Conservation (phyloP, 2,797 vertebrate species). For the Hyperoplus immaculatus region DNA sequence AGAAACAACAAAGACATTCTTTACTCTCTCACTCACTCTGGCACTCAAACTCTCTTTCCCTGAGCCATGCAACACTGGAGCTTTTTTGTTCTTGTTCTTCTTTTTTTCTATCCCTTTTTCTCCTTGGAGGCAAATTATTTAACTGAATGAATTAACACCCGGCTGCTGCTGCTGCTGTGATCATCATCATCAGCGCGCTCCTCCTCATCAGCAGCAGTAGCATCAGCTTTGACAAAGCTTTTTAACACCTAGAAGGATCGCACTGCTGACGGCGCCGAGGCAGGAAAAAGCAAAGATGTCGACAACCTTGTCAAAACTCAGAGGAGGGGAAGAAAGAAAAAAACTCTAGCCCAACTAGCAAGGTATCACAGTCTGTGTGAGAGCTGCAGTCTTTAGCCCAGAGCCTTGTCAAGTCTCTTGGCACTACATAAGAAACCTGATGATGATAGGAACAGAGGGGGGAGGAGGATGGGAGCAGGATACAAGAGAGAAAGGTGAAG, state of each 20-base stretch:
- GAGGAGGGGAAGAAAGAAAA: conserved; percentile 18
- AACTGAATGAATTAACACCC: conserved; percentile 82
- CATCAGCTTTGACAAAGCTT: conserved; percentile 71
- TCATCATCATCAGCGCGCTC: conserved; percentile 73
- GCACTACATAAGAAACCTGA: conserved; percentile 71
- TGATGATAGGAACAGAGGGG: conserved; percentile 51
- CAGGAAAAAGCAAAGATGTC: conserved; percentile 76
- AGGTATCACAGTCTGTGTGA: conserved; percentile 66
- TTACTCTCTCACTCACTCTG: conserved; percentile 33
- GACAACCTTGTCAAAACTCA: conserved; percentile 70
- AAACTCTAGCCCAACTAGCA: conserved; percentile 24
- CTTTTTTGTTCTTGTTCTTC: conserved; percentile 11
- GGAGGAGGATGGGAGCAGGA: conserved; percentile 36
- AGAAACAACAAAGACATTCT: conserved; percentile 56
- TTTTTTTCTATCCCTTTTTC: conserved; percentile 45
- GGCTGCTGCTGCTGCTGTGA: conserved; percentile 68
- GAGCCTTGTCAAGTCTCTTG: conserved; percentile 74
- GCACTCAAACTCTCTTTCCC: conserved; percentile 62
- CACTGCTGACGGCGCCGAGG: conserved; percentile 72
- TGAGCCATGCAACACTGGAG: conserved; percentile 68
- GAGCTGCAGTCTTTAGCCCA: conserved; percentile 73
- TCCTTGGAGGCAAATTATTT: conserved; percentile 75
- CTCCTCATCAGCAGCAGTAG: conserved; percentile 68
- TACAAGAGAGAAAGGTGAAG: conserved; percentile 18
- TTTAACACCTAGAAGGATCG: conserved; percentile 76